Evolutionary conservation across 2,797 vertebrate species (phyloP).

Genomic region (Hylomyscus alleni): DNA sequence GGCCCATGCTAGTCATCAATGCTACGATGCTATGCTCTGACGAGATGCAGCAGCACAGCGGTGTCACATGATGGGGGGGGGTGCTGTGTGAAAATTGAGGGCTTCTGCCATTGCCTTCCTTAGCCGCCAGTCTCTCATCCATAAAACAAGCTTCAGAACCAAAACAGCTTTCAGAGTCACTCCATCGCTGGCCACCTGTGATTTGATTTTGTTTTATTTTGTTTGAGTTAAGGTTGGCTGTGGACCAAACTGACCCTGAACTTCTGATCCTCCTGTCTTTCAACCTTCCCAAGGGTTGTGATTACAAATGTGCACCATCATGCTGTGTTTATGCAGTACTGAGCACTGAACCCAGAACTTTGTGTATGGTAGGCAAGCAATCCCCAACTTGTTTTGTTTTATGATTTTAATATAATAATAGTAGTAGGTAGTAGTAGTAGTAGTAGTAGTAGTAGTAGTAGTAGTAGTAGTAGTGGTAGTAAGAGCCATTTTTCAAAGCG

Average conservation of each 20-base stretch:
- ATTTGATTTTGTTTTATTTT: not conserved
- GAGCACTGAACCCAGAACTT: not conserved
- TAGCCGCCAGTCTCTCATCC: not conserved
- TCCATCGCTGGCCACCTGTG: not conserved
- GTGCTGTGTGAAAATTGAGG: not conserved
- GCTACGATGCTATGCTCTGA: not conserved
- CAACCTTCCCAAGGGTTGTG: not conserved
- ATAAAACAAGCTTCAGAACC: not conserved
- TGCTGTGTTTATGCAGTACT: not conserved
- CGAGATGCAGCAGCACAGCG: not conserved
- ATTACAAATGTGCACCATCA: not conserved
- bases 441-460: no score
- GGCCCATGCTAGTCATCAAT: no score
- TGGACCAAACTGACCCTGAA: not conserved
- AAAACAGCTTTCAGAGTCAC: not conserved
- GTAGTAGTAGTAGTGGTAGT: not conserved
- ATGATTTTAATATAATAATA: slow-evolving; percentile 13
- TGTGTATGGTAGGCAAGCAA: not conserved
- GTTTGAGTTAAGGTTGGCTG: not conserved
- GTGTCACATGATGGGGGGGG: not conserved
- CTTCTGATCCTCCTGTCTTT: not conserved
- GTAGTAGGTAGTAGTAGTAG: no score
- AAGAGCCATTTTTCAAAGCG: not conserved
- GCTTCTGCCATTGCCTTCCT: not conserved
- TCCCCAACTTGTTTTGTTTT: not conserved